A percentile compares a stretch with the other conserved stretches of the same genome.
Evolutionary conservation across 1,140 invertebrate genomes (phyloP).

Genomic region (Eriosoma lanigerum): DNA sequence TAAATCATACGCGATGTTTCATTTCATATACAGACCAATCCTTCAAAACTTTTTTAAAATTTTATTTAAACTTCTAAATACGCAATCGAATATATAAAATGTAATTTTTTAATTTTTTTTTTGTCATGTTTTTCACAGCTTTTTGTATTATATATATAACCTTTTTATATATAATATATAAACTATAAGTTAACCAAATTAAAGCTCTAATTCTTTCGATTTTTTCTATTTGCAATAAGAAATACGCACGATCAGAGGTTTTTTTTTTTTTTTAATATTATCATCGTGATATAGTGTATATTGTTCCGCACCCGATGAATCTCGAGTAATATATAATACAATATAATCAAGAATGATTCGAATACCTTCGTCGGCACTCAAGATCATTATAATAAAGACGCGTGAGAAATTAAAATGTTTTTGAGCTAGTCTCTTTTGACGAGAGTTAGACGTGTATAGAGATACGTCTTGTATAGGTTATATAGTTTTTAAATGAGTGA

Average conservation of each 20-base stretch:
- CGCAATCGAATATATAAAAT: no score
- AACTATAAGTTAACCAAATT: background rate
- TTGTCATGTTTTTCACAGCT: no score
- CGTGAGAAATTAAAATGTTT: slow-evolving; percentile 48
- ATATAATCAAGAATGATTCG: slow-evolving; percentile 35
- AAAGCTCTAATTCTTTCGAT: background rate
- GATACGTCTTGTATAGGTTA: no score
- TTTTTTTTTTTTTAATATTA: background rate
- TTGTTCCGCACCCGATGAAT: slow-evolving; percentile 6
- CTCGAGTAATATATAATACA: background rate
- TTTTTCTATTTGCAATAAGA: no score
- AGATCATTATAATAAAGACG: slow-evolving; percentile 34
- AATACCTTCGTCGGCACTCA: slow-evolving; percentile 2
- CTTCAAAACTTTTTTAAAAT: background rate
- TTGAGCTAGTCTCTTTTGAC: background rate
- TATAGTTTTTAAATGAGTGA: background rate
- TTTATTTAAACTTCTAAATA: background rate
- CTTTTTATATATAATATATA: background rate
- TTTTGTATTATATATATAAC: background rate
- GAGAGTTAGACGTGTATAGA: background rate
- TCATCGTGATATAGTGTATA: no score
- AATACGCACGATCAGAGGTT: background rate
- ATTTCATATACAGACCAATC: background rate
- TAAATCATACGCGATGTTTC: background rate
- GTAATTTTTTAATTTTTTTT: no score